phyloP scores from a whole-genome alignment of 2,797 vertebrate genomes.

The Austrolebias charrua region DNA sequence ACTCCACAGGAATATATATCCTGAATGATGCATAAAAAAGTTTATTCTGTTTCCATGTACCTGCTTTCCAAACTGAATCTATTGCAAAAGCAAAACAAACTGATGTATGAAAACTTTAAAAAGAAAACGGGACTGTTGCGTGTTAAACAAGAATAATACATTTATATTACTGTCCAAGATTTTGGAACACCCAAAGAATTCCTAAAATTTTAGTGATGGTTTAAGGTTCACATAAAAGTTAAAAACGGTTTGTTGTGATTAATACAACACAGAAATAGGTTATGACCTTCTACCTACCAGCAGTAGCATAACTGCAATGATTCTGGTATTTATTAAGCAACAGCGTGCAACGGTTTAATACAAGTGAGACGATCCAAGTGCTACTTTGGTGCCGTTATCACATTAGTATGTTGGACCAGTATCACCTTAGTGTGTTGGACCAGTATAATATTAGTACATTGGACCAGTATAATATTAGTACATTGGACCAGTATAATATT shows the following conservation, averaged over 20 bases:
- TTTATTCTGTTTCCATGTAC: not conserved
- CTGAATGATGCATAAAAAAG: too few relatives aligned
- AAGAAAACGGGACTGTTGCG: not conserved
- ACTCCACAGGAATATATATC: not conserved
- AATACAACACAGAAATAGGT: not conserved
- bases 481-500: too few relatives aligned
- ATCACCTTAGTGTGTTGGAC: too few relatives aligned
- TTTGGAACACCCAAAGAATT: not conserved
- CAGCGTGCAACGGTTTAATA: not conserved
- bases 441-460: too few relatives aligned
- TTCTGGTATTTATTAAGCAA: not conserved
- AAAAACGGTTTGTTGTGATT: not conserved
- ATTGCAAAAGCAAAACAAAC: not conserved
- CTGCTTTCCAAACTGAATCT: slow-evolving; percentile 6
- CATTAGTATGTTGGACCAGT: not conserved
- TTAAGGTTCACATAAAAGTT: slow-evolving; percentile 9
- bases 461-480: too few relatives aligned
- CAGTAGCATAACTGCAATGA: not conserved
- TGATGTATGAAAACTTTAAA: not conserved
- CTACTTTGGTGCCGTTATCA: slow-evolving; percentile 1
- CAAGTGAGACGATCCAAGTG: not conserved
- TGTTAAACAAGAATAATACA: slow-evolving; percentile 11
- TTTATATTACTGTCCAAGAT: too few relatives aligned
- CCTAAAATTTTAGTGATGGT: slow-evolving; percentile 3
- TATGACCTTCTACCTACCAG: not conserved